A percentile compares a stretch with the other conserved stretches of the same genome.
phyloP scores from a whole-genome alignment of 92 coral and sea anemone species.

The Epizoanthus ramosus region DNA sequence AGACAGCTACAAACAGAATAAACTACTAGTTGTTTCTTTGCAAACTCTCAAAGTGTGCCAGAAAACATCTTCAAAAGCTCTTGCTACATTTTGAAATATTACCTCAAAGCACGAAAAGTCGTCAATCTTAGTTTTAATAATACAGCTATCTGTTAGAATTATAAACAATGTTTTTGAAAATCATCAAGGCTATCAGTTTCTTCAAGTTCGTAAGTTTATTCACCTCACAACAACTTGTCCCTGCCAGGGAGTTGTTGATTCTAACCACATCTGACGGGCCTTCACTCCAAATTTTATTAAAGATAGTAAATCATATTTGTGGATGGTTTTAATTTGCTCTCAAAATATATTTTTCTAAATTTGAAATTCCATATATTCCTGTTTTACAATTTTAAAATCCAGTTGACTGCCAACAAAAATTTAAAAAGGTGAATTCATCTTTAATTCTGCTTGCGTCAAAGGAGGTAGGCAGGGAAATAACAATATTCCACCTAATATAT shows the following conservation, averaged over 20 bases:
- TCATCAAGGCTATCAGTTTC: neutral
- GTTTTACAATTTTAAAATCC: too few relatives aligned
- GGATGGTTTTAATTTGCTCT: neutral
- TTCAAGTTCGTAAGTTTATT: neutral
- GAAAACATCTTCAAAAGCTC: too few relatives aligned
- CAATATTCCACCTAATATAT: neutral
- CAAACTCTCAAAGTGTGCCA: neutral
- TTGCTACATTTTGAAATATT: neutral
- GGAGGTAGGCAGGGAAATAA: neutral
- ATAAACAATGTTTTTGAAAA: neutral
- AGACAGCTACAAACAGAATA: neutral
- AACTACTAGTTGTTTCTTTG: neutral
- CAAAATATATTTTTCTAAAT: neutral
- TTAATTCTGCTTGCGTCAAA: neutral
- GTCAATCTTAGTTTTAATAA: neutral
- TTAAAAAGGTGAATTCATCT: too few relatives aligned
- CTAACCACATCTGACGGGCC: neutral
- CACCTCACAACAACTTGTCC: neutral
- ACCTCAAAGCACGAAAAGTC: neutral
- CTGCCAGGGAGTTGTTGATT: constrained; percentile 4
- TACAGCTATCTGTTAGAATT: neutral
- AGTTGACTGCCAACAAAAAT: too few relatives aligned
- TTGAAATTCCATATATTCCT: neutral
- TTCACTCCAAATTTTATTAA: neutral
- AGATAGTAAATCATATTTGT: neutral